Evolutionary conservation across 2,113 vertebrate genomes (phyloP), one percentile per base, ranked within the genome.

Genomic region (Euleptes europaea): DNA sequence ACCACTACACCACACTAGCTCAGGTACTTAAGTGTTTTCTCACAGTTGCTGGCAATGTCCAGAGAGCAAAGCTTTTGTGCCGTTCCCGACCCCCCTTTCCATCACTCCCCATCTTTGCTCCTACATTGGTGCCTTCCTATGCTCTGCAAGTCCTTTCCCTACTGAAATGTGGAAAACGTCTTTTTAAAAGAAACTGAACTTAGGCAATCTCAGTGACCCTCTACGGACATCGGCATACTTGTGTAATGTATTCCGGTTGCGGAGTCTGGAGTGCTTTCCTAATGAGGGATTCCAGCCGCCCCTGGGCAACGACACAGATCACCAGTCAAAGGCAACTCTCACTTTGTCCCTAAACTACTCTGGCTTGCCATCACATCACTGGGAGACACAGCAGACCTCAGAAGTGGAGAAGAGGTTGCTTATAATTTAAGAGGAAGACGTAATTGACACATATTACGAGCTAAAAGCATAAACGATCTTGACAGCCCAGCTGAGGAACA

Each of bases 381-480:
- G 13, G 51, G 49, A 74, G 44, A 60, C 42, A 10, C 40, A 70
- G 17, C 40, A 70, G 23, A 63, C 28, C n/a, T 33, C 44, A 47
- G 71, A 28, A 51, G 19, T 14, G 47, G n/a, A 81, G 51, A 80
- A 49, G 28, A 57, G 47, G 15, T 69, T 47, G n/a, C 63, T 40
- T 26, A 49, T 6, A 42, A 63, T 70, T 81, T 40, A 57, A 70
- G 67, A 44, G 66, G 10, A 76, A 63, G 66, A 57, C 31, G 11
- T 71, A 88, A 84, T 65, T 74, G 75, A 70, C 71, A 77, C 17
- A 81, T 63, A 80, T 47, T 88, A 65, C 38, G n/a, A 40, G 40
- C 19, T 13, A 70, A 84, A 26, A 19, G n/a, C 38, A 70, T 81
- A 77, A 71, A 88, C 15, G 11, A 84, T 42, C 40, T 70, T 38